These are phyloP conservation scores for Gadopsis bispinosus DNA, from an alignment of 2,797 vertebrate species.

Conservation along the genomic window DNA sequence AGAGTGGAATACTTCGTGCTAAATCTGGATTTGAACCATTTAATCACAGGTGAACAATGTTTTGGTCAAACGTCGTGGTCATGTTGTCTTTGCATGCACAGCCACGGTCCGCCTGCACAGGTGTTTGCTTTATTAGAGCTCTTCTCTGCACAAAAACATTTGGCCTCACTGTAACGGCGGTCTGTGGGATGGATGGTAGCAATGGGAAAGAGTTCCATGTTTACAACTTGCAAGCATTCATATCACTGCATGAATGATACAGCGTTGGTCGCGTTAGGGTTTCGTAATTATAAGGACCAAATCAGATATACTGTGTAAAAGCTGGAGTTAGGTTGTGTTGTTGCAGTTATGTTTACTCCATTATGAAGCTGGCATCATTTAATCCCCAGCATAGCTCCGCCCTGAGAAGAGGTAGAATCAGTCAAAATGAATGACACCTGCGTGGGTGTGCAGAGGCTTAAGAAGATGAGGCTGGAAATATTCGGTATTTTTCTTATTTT, in stretches of 20 bases:
- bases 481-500: background rate
- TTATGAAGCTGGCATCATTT: background rate
- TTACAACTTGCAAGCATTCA: background rate
- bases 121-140: background rate
- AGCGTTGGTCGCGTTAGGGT: background rate
- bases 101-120: background rate
- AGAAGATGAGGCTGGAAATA: background rate
- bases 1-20: background rate
- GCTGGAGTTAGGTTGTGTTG: too few species aligned
- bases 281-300: too few species aligned
- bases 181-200: background rate
- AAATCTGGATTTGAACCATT: constrained; percentile 1
- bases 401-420: too few species aligned
- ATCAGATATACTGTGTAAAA: too few species aligned
- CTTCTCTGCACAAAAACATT: background rate
- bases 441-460: too few species aligned
- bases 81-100: background rate
- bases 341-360: background rate
- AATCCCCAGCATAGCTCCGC: background rate
- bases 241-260: background rate
- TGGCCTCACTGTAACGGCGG: too few species aligned
- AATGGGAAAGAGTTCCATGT: background rate
- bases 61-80: background rate
- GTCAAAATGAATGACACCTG: too few species aligned
- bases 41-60: background rate